A percentile compares a stretch with the other conserved stretches of the same genome.
Conservation (phyloP, 1,140 invertebrate species). For the Oryzaephilus surinamensis region DNA sequence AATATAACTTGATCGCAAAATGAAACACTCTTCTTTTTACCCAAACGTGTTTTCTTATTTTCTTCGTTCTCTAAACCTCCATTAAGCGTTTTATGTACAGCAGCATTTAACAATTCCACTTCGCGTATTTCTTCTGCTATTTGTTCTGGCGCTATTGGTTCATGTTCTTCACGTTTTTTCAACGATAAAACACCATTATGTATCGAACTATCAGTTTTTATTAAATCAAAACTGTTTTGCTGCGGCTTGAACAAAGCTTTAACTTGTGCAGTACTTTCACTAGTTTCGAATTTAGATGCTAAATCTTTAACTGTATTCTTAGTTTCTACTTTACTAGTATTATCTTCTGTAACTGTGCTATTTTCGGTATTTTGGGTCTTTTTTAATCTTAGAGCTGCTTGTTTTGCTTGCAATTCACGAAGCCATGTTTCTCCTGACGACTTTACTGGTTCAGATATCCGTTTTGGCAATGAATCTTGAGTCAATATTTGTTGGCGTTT, state of each 20-base stretch:
- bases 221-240: too few species aligned
- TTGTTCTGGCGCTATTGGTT: slow-evolving; percentile 21
- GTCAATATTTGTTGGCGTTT: slow-evolving; percentile 61
- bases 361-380: slow-evolving; percentile 33
- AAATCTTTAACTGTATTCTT: slow-evolving; percentile 71
- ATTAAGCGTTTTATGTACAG: slow-evolving; percentile 39
- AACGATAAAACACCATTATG: slow-evolving; percentile 16
- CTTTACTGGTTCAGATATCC: slow-evolving; percentile 32
- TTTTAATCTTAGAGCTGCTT: slow-evolving; percentile 52
- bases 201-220: slow-evolving; percentile 1
- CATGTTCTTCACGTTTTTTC: slow-evolving; percentile 21
- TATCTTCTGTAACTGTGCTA: slow-evolving; percentile 16
- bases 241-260: too few species aligned
- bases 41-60: slow-evolving; percentile 34
- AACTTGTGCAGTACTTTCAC: slow-evolving; percentile 29
- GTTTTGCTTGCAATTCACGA: slow-evolving; percentile 66
- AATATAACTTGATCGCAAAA: slow-evolving; percentile 89
- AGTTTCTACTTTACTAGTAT: slow-evolving; percentile 35
- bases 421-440: slow-evolving; percentile 54
- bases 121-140: slow-evolving; percentile 43
- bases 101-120: slow-evolving; percentile 42
- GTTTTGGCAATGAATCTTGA: slow-evolving; percentile 26
- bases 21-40: slow-evolving; percentile 86
- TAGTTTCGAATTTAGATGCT: slow-evolving; percentile 72
- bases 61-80: slow-evolving; percentile 8